Percentiles rank a stretch among this genome's conserved stretches.
These are phyloP conservation scores for Brachypalpus laphriformis DNA, from an alignment of 2,888 invertebrate genomes.

Conservation along the genomic window DNA sequence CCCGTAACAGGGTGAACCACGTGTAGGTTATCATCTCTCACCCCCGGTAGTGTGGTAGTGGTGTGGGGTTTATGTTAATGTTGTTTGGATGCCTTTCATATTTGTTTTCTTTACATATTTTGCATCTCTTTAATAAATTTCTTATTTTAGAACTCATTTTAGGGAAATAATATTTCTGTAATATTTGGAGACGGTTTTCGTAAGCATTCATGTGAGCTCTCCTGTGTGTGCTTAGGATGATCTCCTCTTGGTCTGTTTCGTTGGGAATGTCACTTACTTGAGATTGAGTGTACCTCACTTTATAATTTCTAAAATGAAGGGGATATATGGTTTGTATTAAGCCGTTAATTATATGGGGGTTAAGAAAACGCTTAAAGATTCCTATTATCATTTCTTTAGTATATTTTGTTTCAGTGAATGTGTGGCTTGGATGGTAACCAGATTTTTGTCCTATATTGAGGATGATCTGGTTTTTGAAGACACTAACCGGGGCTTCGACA, in stretches of 20 bases:
- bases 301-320: too few species aligned
- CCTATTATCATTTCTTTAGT: not conserved
- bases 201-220: conserved; percentile 12
- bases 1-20: too few species aligned
- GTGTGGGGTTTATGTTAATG: conserved; percentile 36
- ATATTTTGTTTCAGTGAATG: not conserved
- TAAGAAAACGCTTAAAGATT: not conserved
- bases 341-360: not conserved
- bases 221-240: too few species aligned
- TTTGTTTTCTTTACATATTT: conserved; percentile 14
- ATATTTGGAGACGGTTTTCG: conserved; percentile 49
- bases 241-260: not conserved
- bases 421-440: not conserved
- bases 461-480: not conserved
- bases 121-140: conserved; percentile 1
- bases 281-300: too few species aligned
- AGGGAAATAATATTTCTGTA: conserved; percentile 52
- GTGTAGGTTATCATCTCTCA: too few species aligned
- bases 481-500: not conserved
- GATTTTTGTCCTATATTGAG: not conserved
- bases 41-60: conserved; percentile 45
- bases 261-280: too few species aligned
- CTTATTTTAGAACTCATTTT: conserved; percentile 10
- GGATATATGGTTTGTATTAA: not conserved
- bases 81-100: conserved; percentile 38